Conservation (phyloP, 1,140 invertebrate species). For the Eufriesea mexicana region DNA sequence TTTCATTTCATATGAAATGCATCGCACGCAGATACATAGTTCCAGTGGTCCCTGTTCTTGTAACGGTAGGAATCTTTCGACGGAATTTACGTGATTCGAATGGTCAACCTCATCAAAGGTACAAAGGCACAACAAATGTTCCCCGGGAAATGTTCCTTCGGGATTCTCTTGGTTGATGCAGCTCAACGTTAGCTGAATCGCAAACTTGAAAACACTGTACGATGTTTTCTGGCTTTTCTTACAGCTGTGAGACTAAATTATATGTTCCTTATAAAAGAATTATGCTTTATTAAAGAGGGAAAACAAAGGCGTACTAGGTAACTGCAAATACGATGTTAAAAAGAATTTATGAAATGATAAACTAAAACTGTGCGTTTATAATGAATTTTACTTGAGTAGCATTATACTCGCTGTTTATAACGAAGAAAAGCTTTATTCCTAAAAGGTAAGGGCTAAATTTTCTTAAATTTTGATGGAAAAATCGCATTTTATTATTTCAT, state of each 20-base stretch:
- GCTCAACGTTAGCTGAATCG: neutral
- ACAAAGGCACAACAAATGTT: conserved; percentile 13
- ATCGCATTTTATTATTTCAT: neutral
- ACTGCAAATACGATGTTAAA: neutral
- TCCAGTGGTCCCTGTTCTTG: conserved; percentile 26
- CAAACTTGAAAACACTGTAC: neutral
- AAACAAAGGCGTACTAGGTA: neutral
- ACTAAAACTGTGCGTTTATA: neutral
- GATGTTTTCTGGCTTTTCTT: neutral
- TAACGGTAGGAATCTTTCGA: conserved; percentile 55
- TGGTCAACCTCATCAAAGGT: conserved; percentile 51
- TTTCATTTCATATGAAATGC: conserved; percentile 28
- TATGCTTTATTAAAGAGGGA: neutral
- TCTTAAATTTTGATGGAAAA: no score
- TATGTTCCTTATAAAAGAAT: neutral
- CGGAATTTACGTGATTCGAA: conserved; percentile 57
- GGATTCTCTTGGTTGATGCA: neutral
- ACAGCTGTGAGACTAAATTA: neutral
- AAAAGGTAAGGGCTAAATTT: neutral
- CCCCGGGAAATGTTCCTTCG: neutral
- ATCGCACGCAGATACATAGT: conserved; percentile 25
- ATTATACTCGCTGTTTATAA: no score
- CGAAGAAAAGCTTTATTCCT: no score
- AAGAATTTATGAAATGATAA: neutral
- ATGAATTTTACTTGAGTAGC: no score